Evolutionary conservation across 1,140 invertebrate species (phyloP).

Genomic region (Reticulitermes speratus): DNA sequence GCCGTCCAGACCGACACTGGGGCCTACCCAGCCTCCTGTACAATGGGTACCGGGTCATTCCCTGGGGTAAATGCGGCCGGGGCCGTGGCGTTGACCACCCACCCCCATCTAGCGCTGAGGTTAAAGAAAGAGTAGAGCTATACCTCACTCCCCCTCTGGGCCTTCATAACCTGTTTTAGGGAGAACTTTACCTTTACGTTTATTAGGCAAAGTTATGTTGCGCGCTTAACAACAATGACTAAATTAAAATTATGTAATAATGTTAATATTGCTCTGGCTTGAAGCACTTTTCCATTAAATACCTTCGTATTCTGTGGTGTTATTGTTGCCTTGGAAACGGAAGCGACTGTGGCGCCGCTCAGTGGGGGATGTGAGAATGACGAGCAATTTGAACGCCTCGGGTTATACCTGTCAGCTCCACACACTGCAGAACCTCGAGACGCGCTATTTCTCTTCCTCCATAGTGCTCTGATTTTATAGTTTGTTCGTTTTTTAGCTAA

Average conservation of each 20-base stretch:
- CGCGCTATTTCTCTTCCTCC: neutral
- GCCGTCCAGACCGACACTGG: no score
- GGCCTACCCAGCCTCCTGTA: no score
- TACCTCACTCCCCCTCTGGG: no score
- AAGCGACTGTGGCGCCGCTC: conserved; percentile 5
- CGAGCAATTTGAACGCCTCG: conserved; percentile 4
- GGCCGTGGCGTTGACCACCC: no score
- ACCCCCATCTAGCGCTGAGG: no score
- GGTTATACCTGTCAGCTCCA: conserved; percentile 4
- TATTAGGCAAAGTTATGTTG: no score
- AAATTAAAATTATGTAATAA: neutral
- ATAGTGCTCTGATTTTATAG: neutral
- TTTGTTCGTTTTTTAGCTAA: no score
- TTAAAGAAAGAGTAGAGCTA: no score
- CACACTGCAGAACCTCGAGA: neutral
- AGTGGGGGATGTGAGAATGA: conserved; percentile 12
- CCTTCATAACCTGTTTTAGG: no score
- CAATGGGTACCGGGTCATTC: no score
- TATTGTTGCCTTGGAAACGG: conserved; percentile 17
- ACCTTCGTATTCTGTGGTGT: neutral
- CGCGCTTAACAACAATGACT: neutral
- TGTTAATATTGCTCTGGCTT: neutral
- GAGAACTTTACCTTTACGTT: no score
- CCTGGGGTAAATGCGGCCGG: no score
- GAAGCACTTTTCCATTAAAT: conserved; percentile 16